Percentiles rank a stretch among this genome's conserved stretches.
Conservation (phyloP, 2,113 vertebrate species). For the Triplophysa dalaica region DNA sequence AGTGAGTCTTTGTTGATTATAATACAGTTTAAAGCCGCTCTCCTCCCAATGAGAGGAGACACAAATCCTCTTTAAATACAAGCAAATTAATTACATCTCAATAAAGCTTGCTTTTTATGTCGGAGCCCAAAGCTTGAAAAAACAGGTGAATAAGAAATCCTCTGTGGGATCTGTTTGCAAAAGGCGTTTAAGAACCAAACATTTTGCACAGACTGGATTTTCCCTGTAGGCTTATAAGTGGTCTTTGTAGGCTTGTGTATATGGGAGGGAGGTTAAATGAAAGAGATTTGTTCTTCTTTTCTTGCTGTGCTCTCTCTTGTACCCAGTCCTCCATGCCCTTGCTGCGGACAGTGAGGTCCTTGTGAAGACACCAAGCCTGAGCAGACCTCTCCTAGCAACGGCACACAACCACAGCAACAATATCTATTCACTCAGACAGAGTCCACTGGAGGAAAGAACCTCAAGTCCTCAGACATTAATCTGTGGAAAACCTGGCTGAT, state of each 20-base stretch:
- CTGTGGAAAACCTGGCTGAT: conserved; percentile 16
- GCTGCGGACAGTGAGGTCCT: conserved; percentile 64
- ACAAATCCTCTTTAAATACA: conserved; percentile 44
- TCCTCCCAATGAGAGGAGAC: conserved; percentile 30
- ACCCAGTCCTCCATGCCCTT: neutral
- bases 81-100: conserved; percentile 35
- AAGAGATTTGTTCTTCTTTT: conserved; percentile 7
- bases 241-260: conserved; percentile 1
- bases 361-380: conserved; percentile 74
- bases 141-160: conserved; percentile 2
- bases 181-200: neutral
- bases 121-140: neutral
- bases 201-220: neutral
- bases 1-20: conserved; percentile 47
- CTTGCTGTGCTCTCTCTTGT: neutral
- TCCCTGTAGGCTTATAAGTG: neutral
- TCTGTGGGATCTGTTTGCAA: neutral
- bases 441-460: conserved; percentile 36
- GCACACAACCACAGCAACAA: conserved; percentile 53
- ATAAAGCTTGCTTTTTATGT: conserved; percentile 24
- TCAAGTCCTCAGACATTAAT: conserved; percentile 15
- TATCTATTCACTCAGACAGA: conserved; percentile 71
- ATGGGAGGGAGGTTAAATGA: neutral
- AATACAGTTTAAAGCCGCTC: conserved; percentile 47
- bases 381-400: conserved; percentile 80